Percentiles rank a stretch among this genome's conserved stretches.
phyloP scores from a whole-genome alignment of 2,797 vertebrate species.

The Urosaurus nigricauda region DNA sequence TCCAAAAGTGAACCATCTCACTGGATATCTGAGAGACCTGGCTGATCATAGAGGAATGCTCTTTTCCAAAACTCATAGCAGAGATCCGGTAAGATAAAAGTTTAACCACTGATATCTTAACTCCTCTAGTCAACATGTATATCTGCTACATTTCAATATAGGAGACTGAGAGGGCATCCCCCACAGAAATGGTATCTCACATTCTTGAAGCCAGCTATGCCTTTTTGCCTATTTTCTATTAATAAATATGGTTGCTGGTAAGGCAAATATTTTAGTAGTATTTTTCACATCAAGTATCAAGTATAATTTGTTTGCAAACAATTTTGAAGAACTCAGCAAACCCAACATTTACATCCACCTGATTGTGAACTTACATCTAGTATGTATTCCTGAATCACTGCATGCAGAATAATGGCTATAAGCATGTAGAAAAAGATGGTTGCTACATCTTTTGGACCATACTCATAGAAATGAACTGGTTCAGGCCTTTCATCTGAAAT shows the following conservation, averaged over 20 bases:
- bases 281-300: neutral
- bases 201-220: neutral
- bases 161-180: neutral
- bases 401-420: constrained; percentile 86
- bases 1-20: neutral
- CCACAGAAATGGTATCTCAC: neutral
- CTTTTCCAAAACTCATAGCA: neutral
- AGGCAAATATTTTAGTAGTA: neutral
- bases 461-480: constrained; percentile 83
- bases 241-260: neutral
- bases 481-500: constrained; percentile 80
- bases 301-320: neutral
- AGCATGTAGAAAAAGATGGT: constrained; percentile 89
- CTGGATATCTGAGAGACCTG: neutral
- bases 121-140: neutral
- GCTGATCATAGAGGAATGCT: neutral
- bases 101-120: neutral
- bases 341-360: neutral
- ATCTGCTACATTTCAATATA: neutral
- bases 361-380: constrained; percentile 84
- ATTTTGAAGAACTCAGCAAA: constrained; percentile 8
- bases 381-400: constrained; percentile 88
- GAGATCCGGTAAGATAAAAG: neutral
- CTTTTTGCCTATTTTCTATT: neutral
- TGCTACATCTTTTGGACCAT: constrained; percentile 87